Evolutionary conservation across 2,888 invertebrate species (phyloP), one percentile per base, ranked within the genome.

Genomic region (Meganola albula): DNA sequence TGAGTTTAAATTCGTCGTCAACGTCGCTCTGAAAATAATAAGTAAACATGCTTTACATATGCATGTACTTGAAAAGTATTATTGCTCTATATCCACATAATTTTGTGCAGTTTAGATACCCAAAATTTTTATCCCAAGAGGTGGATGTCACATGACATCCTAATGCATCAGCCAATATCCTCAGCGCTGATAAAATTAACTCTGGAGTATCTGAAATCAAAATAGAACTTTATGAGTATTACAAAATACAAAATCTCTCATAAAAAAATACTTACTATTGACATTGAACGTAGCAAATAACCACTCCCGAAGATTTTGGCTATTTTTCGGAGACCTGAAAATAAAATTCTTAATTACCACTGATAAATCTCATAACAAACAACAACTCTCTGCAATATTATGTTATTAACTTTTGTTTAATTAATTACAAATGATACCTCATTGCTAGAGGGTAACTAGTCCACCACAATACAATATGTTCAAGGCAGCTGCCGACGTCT

Each of bases 401-500:
- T n/a, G n/a, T n/a, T n/a, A n/a, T n/a, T n/a, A n/a, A n/a, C n/a
- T 9, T 22, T 22, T 32, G 16, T 27, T 14, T 20, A 12, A 18
- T 27, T 20, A 24, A 8, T 18, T 22, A 7, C 1, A n/a, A 20
- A 22, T 26, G 33, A n/a, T 47, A 87, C 78, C 88, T 88, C 34
- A 90, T 89, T 8, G 92, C 91, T 24, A 93, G 74, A 1, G 93
- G 92, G 43, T 90, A 91, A 7, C 90, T 84, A 1, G 92, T 91
- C 94, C 94, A 94, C 95, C 95, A 95, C 1, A 95, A 79, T 11
- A 95, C 88, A 10, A 94, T 90, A 58, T 95, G 94, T 61, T 95
- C 94, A 28, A 94, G 80, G 56, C 90, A 92, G 38, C 91, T 91
- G 1, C 94, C 94, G 1, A 94, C 92, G 59, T 93, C 91, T 0